Evolutionary conservation across 2,113 vertebrate species (phyloP).

Genomic region (Bungarus multicinctus): DNA sequence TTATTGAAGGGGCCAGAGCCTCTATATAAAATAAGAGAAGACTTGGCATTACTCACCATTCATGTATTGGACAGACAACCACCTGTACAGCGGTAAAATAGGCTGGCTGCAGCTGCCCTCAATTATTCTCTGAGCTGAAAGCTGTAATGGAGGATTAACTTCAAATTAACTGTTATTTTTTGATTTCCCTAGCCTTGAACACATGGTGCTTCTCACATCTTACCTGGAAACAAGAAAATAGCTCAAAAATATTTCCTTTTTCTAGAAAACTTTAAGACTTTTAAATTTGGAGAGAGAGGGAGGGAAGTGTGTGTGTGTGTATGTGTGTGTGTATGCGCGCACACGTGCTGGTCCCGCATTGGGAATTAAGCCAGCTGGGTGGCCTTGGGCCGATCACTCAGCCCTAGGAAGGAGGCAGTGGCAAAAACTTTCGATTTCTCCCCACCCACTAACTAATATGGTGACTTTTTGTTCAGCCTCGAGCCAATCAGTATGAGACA

Average conservation of each 20-base stretch:
- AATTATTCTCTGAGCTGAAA: background rate
- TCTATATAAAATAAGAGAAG: background rate
- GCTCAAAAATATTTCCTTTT: background rate
- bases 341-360: background rate
- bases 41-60: background rate
- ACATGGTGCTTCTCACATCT: background rate
- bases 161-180: background rate
- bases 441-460: background rate
- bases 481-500: slow-evolving; percentile 32
- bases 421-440: background rate
- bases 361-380: background rate
- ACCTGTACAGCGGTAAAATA: background rate
- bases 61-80: background rate
- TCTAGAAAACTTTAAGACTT: background rate
- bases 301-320: background rate
- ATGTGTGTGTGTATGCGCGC: background rate
- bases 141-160: background rate
- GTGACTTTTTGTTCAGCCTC: background rate
- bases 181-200: background rate
- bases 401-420: background rate
- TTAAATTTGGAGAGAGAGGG: background rate
- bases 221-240: background rate
- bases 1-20: background rate
- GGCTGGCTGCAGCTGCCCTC: background rate
- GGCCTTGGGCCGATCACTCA: background rate